Evolutionary conservation across 2,113 vertebrate species (phyloP).

Genomic region (Etia nguti): DNA sequence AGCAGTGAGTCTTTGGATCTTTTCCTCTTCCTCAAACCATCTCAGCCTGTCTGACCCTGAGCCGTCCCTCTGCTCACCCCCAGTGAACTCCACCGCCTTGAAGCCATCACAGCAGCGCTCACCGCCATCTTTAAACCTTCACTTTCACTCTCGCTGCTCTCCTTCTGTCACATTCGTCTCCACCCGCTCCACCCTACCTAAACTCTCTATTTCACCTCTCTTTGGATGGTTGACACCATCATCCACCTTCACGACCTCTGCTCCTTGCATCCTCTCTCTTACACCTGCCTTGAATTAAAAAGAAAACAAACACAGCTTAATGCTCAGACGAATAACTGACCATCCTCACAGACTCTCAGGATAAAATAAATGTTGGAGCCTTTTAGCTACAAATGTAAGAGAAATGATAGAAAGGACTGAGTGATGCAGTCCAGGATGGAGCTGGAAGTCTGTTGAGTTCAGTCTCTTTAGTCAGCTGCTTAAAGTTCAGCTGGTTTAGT

Average conservation of each 20-base stretch:
- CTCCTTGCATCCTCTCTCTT: no score
- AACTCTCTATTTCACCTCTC: no score
- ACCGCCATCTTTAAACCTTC: no score
- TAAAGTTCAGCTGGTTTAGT: not conserved
- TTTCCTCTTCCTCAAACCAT: no score
- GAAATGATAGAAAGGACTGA: not conserved
- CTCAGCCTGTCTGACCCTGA: no score
- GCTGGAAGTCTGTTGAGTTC: not conserved
- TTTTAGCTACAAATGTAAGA: not conserved
- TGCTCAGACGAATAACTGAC: not conserved
- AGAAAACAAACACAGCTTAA: not conserved
- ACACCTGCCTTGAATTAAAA: not conserved
- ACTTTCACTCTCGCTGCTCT: accelerated
- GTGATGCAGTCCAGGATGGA: not conserved
- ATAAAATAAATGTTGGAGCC: not conserved
- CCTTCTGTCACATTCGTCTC: not conserved
- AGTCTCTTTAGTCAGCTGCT: not conserved
- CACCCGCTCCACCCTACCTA: no score
- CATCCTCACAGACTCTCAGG: not conserved
- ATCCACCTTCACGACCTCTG: no score
- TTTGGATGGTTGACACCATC: no score
- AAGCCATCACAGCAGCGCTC: no score
- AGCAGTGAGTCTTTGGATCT: not conserved
- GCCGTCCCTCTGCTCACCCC: not conserved
- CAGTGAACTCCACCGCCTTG: no score